Evolutionary conservation across 2,888 invertebrate species (phyloP), one percentile per base, ranked within the genome.

Genomic region (Pyrocoelia pectoralis): DNA sequence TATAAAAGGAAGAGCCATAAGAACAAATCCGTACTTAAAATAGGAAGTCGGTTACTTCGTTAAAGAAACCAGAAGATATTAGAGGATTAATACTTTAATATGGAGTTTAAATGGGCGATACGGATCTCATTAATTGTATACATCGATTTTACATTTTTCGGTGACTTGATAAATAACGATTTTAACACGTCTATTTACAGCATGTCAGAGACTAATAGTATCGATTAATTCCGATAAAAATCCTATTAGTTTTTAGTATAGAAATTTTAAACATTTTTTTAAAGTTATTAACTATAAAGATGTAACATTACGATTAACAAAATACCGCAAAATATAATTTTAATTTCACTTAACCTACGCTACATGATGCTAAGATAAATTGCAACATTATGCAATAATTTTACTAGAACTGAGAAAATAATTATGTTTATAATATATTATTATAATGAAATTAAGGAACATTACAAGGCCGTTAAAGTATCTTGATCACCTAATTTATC

Each of bases 171-270:
- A 60, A 60, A 60, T 60, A 49, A 54, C 49, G 38, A 53, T 60
- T 48, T 60, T 60, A 60, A 60, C 60, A 60, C 60, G 54, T 60
- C 60, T 53, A 60, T 60, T 60, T 60, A 55, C 49, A 54, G 15
- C 24, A 17, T 29, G 19, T 29, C 38, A 54, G 46, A 54, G 60
- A 60, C 54, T 60, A 54, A 60, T 60, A 28, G 15, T 41, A 24
- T 18, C 60, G 49, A 60, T 60, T 60, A 60, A 60, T 55, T 60
- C 49, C 40, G 54, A 38, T 55, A 60, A 54, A 60, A 60, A 60
- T 49, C 48, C 14, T 49, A 60, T 55, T 60, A 59, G 46, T 59
- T 53, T 49, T 19, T 15, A 33, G 29, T 41, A 48, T 19, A 15
- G 48, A 54, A 59, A 50, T 40, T 49, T 54, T 28, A 33, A 18